Base-by-base conservation (phyloP, 2,888 invertebrate species). In the Hirudinaria manillensis region DNA sequence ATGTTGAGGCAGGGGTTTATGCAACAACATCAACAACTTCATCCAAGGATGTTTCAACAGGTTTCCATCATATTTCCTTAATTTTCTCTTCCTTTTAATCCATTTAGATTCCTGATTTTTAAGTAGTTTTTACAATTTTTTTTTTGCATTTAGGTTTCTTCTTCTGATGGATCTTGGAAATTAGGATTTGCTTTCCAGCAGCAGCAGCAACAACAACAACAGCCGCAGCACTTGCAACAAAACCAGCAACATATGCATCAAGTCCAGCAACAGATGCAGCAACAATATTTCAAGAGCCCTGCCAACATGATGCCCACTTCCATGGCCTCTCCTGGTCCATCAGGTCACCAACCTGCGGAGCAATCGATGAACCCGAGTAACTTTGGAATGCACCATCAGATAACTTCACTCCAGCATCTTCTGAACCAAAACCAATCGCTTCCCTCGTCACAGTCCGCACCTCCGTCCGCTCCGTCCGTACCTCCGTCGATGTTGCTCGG, bases 241-340 rank as follows among this genome's bases (percentile, higher is more conserved):
- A 45, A 45, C 45, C 45, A 45, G 45, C 70, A 70, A 38, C 70
- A 70, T 38, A 70, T 36, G 38, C 51, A 45, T 16, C 70, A 70
- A 24, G 45, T 45, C 45, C 32, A 29, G 29, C 68, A 68, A 68
- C 68, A 68, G 16, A n/a, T 32, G 34, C 68, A 68, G 21, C 61
- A 61, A 61, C 68, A 68, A 29, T 32, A 10, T 19, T 34, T 29
- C 68, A 68, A 68, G 34, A 61, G 13, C 10, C 29, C 61, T 27
- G 61, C 27, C 21, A 61, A 24, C 19, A 61, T 10, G 29, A 61
- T 29, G 29, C 7, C 61, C 13, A 27, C 61, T 27, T 27, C 29
- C 27, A 61, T 29, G 29, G 61, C 61, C 29, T 45, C 45, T 16
- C 45, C 45, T 7, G 16, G 45, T 7, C 45, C 45, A 45, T 45